phyloP scores from a whole-genome alignment of 2,113 vertebrate species.

The Platichthys flesus region DNA sequence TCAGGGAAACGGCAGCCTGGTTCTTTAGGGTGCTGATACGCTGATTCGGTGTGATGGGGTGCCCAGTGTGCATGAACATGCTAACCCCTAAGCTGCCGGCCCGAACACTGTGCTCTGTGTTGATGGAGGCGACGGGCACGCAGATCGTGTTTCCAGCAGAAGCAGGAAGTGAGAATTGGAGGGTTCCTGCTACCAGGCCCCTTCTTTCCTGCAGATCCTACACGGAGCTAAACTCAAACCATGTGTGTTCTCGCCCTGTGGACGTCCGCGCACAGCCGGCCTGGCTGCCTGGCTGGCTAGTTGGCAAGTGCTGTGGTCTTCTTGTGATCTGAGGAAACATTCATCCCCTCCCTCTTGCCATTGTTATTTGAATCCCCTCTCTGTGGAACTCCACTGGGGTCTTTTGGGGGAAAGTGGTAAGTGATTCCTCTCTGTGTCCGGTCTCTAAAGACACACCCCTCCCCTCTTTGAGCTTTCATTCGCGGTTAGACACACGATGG shows the following conservation, averaged over 20 bases:
- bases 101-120: slow-evolving; percentile 69
- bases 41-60: slow-evolving; percentile 68
- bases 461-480: slow-evolving; percentile 64
- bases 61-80: slow-evolving; percentile 46
- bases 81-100: slow-evolving; percentile 55
- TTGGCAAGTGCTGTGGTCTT: slow-evolving; percentile 67
- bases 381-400: slow-evolving; percentile 55
- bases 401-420: slow-evolving; percentile 67
- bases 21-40: slow-evolving; percentile 65
- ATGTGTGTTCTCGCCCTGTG: slow-evolving; percentile 80
- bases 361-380: slow-evolving; percentile 74
- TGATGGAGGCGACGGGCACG: slow-evolving; percentile 53
- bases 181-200: slow-evolving; percentile 78
- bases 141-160: slow-evolving; percentile 77
- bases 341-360: slow-evolving; percentile 60
- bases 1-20: slow-evolving; percentile 15
- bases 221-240: slow-evolving; percentile 81
- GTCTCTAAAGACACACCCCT: slow-evolving; percentile 64
- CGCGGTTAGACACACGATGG: slow-evolving; percentile 70
- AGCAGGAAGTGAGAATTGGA: slow-evolving; percentile 82
- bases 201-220: slow-evolving; percentile 76
- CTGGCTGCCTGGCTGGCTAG: slow-evolving; percentile 42
- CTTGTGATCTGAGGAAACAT: slow-evolving; percentile 77
- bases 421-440: slow-evolving; percentile 73
- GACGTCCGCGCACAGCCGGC: slow-evolving; percentile 58